Conservation (phyloP, 2,888 invertebrate species). For the Nomada hirtipes region DNA sequence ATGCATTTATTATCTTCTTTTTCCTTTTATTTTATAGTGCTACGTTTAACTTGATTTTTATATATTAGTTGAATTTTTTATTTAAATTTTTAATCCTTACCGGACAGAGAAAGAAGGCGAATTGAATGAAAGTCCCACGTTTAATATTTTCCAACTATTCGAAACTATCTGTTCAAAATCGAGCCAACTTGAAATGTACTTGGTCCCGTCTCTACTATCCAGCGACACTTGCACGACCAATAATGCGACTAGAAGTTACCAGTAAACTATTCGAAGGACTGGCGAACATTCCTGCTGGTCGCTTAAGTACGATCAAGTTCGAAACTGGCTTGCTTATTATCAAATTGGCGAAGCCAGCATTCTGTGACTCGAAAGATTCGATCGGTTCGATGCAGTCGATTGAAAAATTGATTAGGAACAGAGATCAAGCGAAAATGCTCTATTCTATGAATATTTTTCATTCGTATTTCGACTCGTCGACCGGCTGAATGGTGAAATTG, state of each 20-base stretch:
- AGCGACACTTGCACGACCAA: neutral
- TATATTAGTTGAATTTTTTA: no score
- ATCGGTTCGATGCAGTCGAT: neutral
- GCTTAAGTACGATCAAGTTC: slow-evolving; percentile 6
- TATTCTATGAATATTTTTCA: neutral
- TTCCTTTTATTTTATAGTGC: no score
- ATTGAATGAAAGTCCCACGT: no score
- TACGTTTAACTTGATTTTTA: no score
- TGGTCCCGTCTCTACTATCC: no score
- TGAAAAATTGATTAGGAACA: neutral
- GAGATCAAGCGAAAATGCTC: no score
- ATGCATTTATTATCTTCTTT: no score
- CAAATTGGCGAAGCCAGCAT: slow-evolving; percentile 36
- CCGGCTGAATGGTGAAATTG: slow-evolving; percentile 29
- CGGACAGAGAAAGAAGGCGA: no score
- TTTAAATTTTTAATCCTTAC: no score
- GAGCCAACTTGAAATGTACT: no score
- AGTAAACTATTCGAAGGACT: slow-evolving; percentile 8
- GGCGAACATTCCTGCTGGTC: neutral
- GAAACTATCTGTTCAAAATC: no score
- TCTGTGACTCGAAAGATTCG: neutral
- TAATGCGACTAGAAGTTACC: slow-evolving; percentile 1
- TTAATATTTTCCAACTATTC: no score
- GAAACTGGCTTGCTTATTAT: slow-evolving; percentile 40
- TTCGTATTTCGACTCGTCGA: neutral